These are phyloP conservation scores for Hirtodrosophila confusa DNA, from an alignment of 2,888 invertebrate species.

Conservation along the genomic window DNA sequence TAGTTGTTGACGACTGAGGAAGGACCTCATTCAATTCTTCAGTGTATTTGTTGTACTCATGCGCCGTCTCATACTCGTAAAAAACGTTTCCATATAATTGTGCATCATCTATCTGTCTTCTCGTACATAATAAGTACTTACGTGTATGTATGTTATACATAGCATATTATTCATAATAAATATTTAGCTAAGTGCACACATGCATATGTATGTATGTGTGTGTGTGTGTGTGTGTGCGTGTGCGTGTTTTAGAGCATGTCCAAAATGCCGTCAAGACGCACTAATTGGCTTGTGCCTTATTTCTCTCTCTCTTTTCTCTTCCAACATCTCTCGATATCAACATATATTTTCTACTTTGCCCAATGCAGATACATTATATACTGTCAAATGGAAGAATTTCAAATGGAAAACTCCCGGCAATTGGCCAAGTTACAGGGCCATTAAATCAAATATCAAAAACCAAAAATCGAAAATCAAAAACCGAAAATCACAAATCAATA, in stretches of 20 bases:
- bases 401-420: conserved; percentile 89
- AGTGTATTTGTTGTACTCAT: conserved; percentile 19
- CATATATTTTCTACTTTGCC: conserved; percentile 43
- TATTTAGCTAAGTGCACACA: conserved; percentile 1
- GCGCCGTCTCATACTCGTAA: conserved; percentile 16
- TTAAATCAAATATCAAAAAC: conserved; percentile 45
- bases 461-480: conserved; percentile 35
- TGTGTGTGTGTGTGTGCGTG: conserved; percentile 57
- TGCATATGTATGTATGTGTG: conserved; percentile 6
- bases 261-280: conserved; percentile 62
- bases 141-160: conserved; percentile 11
- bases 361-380: conserved; percentile 90
- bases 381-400: conserved; percentile 93
- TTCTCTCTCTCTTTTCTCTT: conserved; percentile 59
- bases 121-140: conserved; percentile 41
- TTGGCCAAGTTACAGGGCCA: conserved; percentile 83
- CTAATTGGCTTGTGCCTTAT: conserved; percentile 70
- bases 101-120: conserved; percentile 49
- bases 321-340: conserved; percentile 42
- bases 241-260: conserved; percentile 67
- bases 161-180: neutral
- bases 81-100: conserved; percentile 18
- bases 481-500: conserved; percentile 80
- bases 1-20: conserved; percentile 12
- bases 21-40: conserved; percentile 13